Percentiles rank a stretch among this genome's conserved stretches.
Evolutionary conservation across 2,888 invertebrate genomes (phyloP).

Genomic region (Tetramorium bicarinatum): DNA sequence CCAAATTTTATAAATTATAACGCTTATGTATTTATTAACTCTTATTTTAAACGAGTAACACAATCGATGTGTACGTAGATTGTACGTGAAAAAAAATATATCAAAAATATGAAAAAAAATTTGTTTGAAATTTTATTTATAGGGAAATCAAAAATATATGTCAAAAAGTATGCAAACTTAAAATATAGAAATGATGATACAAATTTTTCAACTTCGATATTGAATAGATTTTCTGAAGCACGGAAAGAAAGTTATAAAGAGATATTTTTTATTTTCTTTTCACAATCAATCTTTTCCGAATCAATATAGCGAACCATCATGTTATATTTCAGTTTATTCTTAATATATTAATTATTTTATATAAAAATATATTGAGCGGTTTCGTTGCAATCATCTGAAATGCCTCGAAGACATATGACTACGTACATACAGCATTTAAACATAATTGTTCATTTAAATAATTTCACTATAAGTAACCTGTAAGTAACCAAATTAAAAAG

Average conservation of each 20-base stretch:
- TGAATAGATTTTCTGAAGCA: not conserved
- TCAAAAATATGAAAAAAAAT: not conserved
- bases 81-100: not conserved
- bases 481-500: not conserved
- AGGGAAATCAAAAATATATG: not conserved
- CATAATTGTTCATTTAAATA: not conserved
- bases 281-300: too few species aligned
- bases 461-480: not conserved
- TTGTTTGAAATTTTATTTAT: not conserved
- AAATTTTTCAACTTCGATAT: not conserved
- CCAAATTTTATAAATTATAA: not conserved
- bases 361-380: not conserved
- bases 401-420: not conserved
- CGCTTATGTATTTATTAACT: not conserved
- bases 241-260: not conserved
- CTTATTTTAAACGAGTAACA: not conserved
- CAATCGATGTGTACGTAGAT: not conserved
- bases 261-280: not conserved
- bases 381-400: not conserved
- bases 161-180: not conserved
- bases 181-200: not conserved
- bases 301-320: not conserved
- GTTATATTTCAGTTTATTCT: not conserved
- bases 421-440: conserved; percentile 14
- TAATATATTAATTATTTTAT: not conserved